Base-by-base conservation (phyloP, 92 coral and sea anemone species). In the Isaurus tuberculatus region DNA sequence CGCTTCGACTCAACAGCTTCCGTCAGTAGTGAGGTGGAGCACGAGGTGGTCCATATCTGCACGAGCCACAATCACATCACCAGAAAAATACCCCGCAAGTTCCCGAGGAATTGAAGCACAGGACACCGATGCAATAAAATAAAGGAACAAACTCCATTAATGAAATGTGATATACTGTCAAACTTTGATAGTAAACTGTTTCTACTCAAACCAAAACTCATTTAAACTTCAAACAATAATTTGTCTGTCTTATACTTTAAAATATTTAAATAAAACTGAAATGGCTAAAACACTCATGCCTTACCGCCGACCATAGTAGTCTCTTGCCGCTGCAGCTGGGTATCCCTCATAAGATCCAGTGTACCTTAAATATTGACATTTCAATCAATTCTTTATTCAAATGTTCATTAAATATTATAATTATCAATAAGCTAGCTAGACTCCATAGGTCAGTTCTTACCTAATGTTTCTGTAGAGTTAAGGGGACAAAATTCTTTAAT, bases 281-380 rank as follows among this genome's bases (percentile, higher is more conserved):
- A 19, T 29, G 30, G 16, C 36, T 28, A 10, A 48, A 7, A 29
- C 17, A 14, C 58, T 27, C 44, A 20, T n/a, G 30, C 66, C 82
- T 57, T 77, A 77, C 82, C 82, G 90, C 32, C 98, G 94, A 49
- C 93, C 93, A 88, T 92, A 88, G 58, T 84, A 88, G 31, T 85
- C 91, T 26, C 94, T 65, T 32, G 91, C 83, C 5, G 94, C 80
- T 15, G 87, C 88, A 2, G 94, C 58, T 46, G 95, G 95, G 84
- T 93, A 93, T 49, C 97, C 97, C 65, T 93, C 97, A 63, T 93
- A 93, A 15, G 79, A 31, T 14, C 92, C 92, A 68, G 94, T 80
- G n/a, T 85, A 91, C 68, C 94, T 91, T 19, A 20, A 16, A 19
- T 14, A 33, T n/a, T 29, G 28, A n/a, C 17, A 74, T 44, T n/a